Base-by-base conservation (phyloP, 2,113 vertebrate genomes). In the Odontesthes bonariensis region DNA sequence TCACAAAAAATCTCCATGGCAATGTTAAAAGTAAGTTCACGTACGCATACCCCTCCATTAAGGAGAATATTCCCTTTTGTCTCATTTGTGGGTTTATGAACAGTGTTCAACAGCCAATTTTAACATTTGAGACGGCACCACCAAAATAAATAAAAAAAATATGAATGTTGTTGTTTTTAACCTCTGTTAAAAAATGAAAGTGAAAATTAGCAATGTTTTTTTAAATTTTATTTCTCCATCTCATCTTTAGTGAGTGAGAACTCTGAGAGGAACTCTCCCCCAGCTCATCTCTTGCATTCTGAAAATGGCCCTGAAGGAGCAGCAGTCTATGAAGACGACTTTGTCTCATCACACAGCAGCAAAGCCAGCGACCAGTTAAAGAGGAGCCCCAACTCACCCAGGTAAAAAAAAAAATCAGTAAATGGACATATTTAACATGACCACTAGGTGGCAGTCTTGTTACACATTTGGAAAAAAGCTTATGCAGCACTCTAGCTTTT, bases 291-390 rank as follows among this genome's bases (percentile, higher is more conserved):
- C 61, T 80, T 87, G n/a, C 87, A 86, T 52, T 91, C 92, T 62
- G 73, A 81, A 46, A 64, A 88, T 71, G 92, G 89, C 69, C 91
- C 93, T 11, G 76, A 91, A 1, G 94, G 95, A 8, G 93, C 90
- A 0, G n/a, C 86, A 2, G 82, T 76, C 57, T 97, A 98, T 2
- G 96, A 97, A 74, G 96, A 97, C 79, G 97, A 98, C 76, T 98
- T 98, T 90, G 85, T 93, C 51, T 97, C 96, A 0, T 96, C 94
- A 0, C 89, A 93, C 27, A 94, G 93, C 79, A 97, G 94, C 67
- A 92, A 84, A 82, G 89, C 88, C 66, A 93, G 87, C 67, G 93
- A 91, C 63, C 87, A 93, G 61, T 92, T 94, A 69, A 96, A 76
- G 81, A 96, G 88, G 84, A 75, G 91, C 73, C 55, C 88, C 71